phyloP scores from a whole-genome alignment of 2,888 invertebrate species.

The Sussaba pulchella region DNA sequence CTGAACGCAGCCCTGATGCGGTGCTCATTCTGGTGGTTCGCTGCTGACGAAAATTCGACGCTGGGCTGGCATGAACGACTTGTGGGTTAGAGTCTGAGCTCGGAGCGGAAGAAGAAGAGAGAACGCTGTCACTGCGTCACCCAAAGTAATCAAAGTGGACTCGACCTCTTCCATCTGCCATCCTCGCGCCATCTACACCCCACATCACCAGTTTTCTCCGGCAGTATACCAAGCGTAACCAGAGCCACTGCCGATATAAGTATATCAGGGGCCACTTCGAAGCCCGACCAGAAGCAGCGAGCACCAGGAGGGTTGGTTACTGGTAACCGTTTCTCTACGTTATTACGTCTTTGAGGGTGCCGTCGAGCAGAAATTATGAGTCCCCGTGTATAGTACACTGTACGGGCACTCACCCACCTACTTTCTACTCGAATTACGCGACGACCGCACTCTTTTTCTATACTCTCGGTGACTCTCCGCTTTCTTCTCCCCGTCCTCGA shows the following conservation, averaged over 20 bases:
- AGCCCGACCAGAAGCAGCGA: constrained; percentile 57
- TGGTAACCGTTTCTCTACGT: constrained; percentile 73
- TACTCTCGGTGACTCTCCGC: constrained; percentile 49
- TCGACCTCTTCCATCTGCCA: constrained; percentile 74
- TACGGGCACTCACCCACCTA: constrained; percentile 77
- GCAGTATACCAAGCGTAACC: constrained; percentile 49
- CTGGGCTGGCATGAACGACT: constrained; percentile 29
- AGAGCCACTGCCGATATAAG: constrained; percentile 74
- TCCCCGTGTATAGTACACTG: constrained; percentile 72
- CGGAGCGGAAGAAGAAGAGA: constrained; percentile 32
- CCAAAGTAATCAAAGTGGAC: constrained; percentile 81
- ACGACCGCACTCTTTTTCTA: constrained; percentile 60
- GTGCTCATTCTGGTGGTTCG: constrained; percentile 52
- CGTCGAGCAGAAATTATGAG: constrained; percentile 81
- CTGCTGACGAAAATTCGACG: constrained; percentile 58
- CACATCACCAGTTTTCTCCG: constrained; percentile 64
- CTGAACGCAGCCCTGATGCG: constrained; percentile 28
- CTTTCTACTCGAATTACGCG: constrained; percentile 80
- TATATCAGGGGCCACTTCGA: constrained; percentile 76
- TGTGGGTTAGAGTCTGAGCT: constrained; percentile 17
- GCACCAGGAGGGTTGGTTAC: constrained; percentile 68
- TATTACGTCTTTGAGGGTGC: constrained; percentile 80
- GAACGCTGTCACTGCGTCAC: constrained; percentile 73
- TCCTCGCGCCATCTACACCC: constrained; percentile 53
- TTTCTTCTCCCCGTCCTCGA: constrained; percentile 59